Conservation (phyloP, 2,113 vertebrate species). For the Phycodurus eques region DNA sequence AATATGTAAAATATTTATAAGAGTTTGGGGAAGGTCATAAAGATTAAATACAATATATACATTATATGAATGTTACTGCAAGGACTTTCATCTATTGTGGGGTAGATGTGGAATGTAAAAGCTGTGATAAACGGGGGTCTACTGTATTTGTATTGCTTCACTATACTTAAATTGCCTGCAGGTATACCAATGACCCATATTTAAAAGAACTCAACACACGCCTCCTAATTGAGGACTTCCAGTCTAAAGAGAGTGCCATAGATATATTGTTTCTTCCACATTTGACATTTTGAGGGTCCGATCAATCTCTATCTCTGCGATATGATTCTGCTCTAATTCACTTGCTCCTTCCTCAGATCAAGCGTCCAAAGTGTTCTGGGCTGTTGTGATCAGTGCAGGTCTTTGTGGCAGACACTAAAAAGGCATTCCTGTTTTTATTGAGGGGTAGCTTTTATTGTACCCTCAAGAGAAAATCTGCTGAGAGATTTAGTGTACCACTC, state of each 20-base stretch:
- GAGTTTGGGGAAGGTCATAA: too few relatives aligned
- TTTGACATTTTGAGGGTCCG: conserved; percentile 6
- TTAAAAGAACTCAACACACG: not conserved
- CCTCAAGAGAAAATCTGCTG: conserved; percentile 40
- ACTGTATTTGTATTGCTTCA: not conserved
- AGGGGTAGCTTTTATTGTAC: conserved; percentile 42
- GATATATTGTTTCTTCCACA: conserved; percentile 8
- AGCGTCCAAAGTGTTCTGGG: conserved; percentile 36
- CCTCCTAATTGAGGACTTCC: conserved; percentile 1
- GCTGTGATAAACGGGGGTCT: too few relatives aligned
- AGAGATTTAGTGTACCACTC: conserved; percentile 52
- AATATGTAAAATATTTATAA: too few relatives aligned
- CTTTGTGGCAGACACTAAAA: conserved; percentile 38
- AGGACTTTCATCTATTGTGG: too few relatives aligned
- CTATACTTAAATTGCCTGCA: not conserved
- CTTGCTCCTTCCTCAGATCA: conserved; percentile 25
- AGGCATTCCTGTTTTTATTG: conserved; percentile 69
- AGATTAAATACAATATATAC: too few relatives aligned
- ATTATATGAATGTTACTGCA: too few relatives aligned
- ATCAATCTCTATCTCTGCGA: conserved; percentile 2
- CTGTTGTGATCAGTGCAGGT: conserved; percentile 50
- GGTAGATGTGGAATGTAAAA: too few relatives aligned
- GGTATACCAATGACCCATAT: not conserved
- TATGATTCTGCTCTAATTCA: conserved; percentile 3
- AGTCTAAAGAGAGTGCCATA: not conserved